Conservation (phyloP, 2,888 invertebrate genomes). For the Agrochola lychnidis region DNA sequence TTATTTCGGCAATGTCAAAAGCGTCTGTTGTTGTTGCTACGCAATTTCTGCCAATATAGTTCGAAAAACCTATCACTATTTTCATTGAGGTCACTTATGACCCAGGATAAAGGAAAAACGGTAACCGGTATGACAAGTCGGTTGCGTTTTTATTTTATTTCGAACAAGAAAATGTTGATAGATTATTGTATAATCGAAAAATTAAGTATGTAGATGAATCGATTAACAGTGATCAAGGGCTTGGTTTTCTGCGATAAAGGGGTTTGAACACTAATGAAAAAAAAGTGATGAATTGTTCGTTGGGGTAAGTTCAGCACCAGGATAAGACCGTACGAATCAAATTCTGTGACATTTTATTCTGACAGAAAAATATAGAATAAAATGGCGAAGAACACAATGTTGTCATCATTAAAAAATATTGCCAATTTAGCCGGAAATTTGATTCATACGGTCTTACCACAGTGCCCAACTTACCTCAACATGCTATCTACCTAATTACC, state of each 20-base stretch:
- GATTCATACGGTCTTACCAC: neutral
- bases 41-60: neutral
- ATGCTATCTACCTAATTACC: neutral
- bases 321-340: neutral
- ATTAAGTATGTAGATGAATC: neutral
- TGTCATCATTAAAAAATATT: neutral
- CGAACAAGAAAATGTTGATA: neutral
- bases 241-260: neutral
- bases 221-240: neutral
- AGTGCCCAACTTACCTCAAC: neutral
- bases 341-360: neutral
- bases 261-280: neutral
- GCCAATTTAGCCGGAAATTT: no score
- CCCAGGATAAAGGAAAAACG: slow-evolving; percentile 14
- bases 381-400: neutral
- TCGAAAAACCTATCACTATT: slow-evolving; percentile 12
- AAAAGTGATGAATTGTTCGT: no score
- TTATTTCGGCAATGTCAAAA: neutral
- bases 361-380: neutral
- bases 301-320: neutral
- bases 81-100: slow-evolving; percentile 11
- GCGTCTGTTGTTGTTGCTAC: neutral
- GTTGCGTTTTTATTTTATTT: slow-evolving; percentile 1
- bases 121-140: slow-evolving; percentile 7
- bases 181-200: slow-evolving; percentile 1